Percentiles rank a stretch among this genome's conserved stretches.
Conservation (phyloP, 2,113 vertebrate genomes). For the Zeus faber region DNA sequence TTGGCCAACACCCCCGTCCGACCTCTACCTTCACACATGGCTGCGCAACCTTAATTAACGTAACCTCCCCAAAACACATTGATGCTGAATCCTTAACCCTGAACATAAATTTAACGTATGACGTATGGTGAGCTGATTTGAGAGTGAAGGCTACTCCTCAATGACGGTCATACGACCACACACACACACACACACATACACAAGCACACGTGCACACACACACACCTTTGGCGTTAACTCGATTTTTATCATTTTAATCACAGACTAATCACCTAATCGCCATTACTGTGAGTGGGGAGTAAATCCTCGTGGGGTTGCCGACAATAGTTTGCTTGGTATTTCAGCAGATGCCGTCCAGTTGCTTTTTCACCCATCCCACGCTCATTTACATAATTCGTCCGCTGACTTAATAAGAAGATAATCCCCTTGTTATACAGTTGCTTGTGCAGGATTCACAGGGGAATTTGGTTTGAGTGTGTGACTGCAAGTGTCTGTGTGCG, state of each 20-base stretch:
- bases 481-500: not conserved
- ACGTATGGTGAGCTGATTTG: no score
- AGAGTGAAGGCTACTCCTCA: no score
- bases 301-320: slow-evolving; percentile 18
- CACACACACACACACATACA: slow-evolving; percentile 4
- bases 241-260: slow-evolving; percentile 57
- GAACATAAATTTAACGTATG: no score
- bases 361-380: slow-evolving; percentile 16
- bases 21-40: not conserved
- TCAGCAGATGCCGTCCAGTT: slow-evolving; percentile 58
- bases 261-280: slow-evolving; percentile 41
- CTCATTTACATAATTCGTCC: slow-evolving; percentile 67
- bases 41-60: slow-evolving; percentile 2
- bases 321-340: slow-evolving; percentile 44
- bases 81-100: not conserved
- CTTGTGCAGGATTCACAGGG: slow-evolving; percentile 31
- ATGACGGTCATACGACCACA: no score
- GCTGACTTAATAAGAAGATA: slow-evolving; percentile 63
- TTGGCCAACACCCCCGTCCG: no score
- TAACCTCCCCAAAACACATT: slow-evolving; percentile 1
- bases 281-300: slow-evolving; percentile 35
- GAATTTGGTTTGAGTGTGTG: not conserved
- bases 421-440: slow-evolving; percentile 57
- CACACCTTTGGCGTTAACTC: not conserved
- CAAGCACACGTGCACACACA: slow-evolving; percentile 1